Evolutionary conservation across 2,113 vertebrate species (phyloP).

Genomic region (Cynoglossus semilaevis): DNA sequence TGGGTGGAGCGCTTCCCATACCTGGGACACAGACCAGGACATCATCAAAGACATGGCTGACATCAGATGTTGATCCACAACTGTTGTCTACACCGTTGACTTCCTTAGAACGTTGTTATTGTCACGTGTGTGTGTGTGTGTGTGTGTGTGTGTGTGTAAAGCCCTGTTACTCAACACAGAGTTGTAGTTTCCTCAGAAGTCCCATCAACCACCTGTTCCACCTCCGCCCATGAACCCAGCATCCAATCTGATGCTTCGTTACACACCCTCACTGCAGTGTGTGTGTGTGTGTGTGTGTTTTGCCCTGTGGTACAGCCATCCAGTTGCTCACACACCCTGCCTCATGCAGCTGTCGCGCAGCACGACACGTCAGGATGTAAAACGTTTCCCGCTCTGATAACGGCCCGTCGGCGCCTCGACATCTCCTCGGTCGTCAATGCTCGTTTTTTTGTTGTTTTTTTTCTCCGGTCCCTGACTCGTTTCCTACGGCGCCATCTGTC

Average conservation of each 20-base stretch:
- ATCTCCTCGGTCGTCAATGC: neutral
- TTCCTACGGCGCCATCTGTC: neutral
- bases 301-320: constrained; percentile 26
- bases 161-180: neutral
- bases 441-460: no score
- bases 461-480: neutral
- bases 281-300: constrained; percentile 3
- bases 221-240: constrained; percentile 15
- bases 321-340: constrained; percentile 2
- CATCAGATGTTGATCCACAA: neutral
- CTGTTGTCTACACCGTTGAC: no score
- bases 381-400: constrained; percentile 27
- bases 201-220: constrained; percentile 60
- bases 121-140: constrained; percentile 7
- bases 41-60: neutral
- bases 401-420: neutral
- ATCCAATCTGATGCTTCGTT: constrained; percentile 53
- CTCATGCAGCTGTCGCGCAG: constrained; percentile 38
- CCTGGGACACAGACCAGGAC: constrained; percentile 57
- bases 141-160: constrained; percentile 1
- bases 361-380: constrained; percentile 22
- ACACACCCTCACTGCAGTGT: constrained; percentile 2
- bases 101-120: neutral
- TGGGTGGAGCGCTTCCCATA: constrained; percentile 86
- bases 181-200: constrained; percentile 28